Base-by-base conservation (phyloP, 53 echinoderm and acorn worm genomes). In the Holothuria leucospilota region DNA sequence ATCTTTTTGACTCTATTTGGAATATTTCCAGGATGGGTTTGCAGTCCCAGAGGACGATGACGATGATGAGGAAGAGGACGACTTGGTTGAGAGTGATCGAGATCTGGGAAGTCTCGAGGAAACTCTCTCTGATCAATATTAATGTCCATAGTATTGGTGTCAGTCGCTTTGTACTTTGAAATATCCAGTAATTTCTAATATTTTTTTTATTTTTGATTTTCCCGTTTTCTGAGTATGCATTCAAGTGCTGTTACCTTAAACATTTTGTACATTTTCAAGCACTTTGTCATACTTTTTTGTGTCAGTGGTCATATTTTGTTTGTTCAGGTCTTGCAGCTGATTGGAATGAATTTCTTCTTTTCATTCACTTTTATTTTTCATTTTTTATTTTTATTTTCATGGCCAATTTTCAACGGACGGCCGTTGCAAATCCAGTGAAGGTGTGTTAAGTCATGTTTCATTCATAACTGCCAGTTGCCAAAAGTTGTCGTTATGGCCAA, bases 31-130 rank as follows among this genome's bases (percentile, higher is more conserved):
- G 98, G 98, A 97, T 66, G 98, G 98, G 64, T 97, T 97, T 93
- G 98, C 98, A 79, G 90, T 94, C 29, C 98, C 98, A 20, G 95
- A 94, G 62, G 92, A 90, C 70, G 89, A 89, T 81, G 95, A 94
- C 28, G 90, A 77, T 13, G 82, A 88, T 11, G 86, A 74, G 10
- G 75, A 75, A 6, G 75, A 75, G 14, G 75, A 52, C 3, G 75
- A 75, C 1, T 75, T 75, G 75, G 75, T 75, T 40, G 75, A 75
- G 51, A 75, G 75, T 49, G 75, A 75, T 51, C 75, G 75, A 51
- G 75, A 75, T 52, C 51, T 75, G 23, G 75, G 75, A 28, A 75
- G 75, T 75, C 75, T 75, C 26, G 75, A 75, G 52, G 75, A 75
- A 42, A 75, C 75, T 75, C 75, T 75, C 46, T 75, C 75, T 26